Base-by-base conservation (phyloP, 2,113 vertebrate genomes). In the Triplophysa rosa region DNA sequence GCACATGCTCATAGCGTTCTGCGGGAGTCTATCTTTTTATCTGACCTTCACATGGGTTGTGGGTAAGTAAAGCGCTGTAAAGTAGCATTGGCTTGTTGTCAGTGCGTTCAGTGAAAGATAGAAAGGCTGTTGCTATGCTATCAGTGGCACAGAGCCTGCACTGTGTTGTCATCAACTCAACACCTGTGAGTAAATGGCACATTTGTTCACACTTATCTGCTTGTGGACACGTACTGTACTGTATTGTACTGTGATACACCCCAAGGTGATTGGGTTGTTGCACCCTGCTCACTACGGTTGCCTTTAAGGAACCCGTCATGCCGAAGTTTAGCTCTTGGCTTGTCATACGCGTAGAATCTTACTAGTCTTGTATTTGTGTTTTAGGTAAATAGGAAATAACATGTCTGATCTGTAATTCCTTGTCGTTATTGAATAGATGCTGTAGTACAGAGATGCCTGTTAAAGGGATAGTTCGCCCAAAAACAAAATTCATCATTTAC, bases 91-190 rank as follows among this genome's bases (percentile, higher is more conserved):
- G 23, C 26, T 10, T 70, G 58, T 21, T 19, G 63, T 72, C 69
- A 42, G 14, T 45, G n/a, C 21, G 26, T 78, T 33, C 11, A 75
- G 58, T 84, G 19, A 66, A 45, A 45, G 66, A 78, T 40, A 83
- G 65, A 65, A 79, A 80, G 66, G n/a, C 26, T 80, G 49, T 65
- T 58, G 54, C 66, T 68, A 21, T 63, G 70, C 69, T 80, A 42
- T 42, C 19, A 12, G 2, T 76, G 79, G 72, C 84, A 76, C 26
- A 11, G 19, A 73, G 24, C 21, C 80, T 70, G 62, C 47, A 67
- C 77, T 49, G 80, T 29, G 40, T 49, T 82, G 70, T 77, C 56
- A 63, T 84, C 80, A 76, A 79, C 70, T 87, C 82, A 73, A 42
- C 80, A 84, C 78, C 78, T 67, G 66, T 73, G 73, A 82, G 77